phyloP scores from a whole-genome alignment of 2,888 invertebrate genomes.

The Vandiemenella viatica region DNA sequence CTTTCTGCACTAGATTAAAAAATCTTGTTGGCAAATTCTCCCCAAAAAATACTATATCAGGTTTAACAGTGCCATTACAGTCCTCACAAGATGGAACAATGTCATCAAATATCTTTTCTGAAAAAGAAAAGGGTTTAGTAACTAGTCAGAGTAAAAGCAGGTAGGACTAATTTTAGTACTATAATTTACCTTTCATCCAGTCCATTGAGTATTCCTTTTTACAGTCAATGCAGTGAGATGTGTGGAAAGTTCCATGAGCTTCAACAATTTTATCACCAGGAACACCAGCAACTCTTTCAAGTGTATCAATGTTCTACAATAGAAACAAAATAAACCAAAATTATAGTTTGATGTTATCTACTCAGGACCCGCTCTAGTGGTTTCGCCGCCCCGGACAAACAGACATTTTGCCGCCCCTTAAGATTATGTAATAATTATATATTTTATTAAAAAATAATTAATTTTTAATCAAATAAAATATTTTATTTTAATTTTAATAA shows the following conservation, averaged over 20 bases:
- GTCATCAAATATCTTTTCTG: constrained; percentile 57
- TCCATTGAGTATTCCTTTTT: constrained; percentile 51
- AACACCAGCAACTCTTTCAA: constrained; percentile 75
- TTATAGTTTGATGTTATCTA: too few species aligned
- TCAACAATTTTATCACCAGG: constrained; percentile 76
- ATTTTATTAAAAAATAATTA: too few species aligned
- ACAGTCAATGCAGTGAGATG: constrained; percentile 73
- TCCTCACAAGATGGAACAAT: constrained; percentile 60
- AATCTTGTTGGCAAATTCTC: constrained; percentile 74
- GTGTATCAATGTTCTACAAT: constrained; percentile 78
- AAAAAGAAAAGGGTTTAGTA: constrained; percentile 20
- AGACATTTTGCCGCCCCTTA: too few species aligned
- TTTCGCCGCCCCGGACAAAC: too few species aligned
- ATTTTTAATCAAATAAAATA: too few species aligned
- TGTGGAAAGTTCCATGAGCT: constrained; percentile 87
- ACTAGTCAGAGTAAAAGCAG: not conserved
- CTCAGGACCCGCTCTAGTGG: too few species aligned
- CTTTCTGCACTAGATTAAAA: constrained; percentile 46
- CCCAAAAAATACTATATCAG: constrained; percentile 93
- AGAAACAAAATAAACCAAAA: constrained; percentile 1
- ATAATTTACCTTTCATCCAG: constrained; percentile 65
- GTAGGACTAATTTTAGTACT: constrained; percentile 3
- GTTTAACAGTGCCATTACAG: constrained; percentile 72
- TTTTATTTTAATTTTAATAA: too few species aligned
- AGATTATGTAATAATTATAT: too few species aligned